Percentiles rank a stretch among this genome's conserved stretches.
Conservation (phyloP, 2,797 vertebrate species). For the Percopsis omiscomaycus region DNA sequence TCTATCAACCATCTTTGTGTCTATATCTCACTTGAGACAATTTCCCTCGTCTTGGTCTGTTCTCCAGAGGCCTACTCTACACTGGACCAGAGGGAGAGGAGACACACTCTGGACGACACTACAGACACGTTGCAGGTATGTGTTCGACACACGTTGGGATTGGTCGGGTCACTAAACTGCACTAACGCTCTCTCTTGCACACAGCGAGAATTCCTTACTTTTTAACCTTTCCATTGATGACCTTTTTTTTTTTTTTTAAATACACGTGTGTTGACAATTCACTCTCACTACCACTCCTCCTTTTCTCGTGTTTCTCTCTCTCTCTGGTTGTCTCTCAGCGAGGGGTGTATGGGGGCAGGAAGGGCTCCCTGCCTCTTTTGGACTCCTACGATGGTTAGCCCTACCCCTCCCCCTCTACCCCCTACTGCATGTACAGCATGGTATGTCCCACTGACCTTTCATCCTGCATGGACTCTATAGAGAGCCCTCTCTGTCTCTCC, state of each 20-base stretch:
- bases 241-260: slow-evolving; percentile 31
- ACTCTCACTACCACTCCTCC: slow-evolving; percentile 71
- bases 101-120: slow-evolving; percentile 89
- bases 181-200: slow-evolving; percentile 60
- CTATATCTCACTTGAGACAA: neutral
- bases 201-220: slow-evolving; percentile 44
- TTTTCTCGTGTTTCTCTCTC: slow-evolving; percentile 42
- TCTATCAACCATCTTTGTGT: too few relatives aligned
- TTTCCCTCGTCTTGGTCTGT: neutral
- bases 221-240: slow-evolving; percentile 23
- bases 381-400: slow-evolving; percentile 85
- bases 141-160: slow-evolving; percentile 15
- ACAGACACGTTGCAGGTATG: slow-evolving; percentile 89
- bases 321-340: slow-evolving; percentile 77
- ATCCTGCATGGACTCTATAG: slow-evolving; percentile 74
- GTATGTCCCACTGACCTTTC: slow-evolving; percentile 78
- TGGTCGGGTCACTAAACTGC: slow-evolving; percentile 12
- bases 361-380: slow-evolving; percentile 81
- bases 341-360: slow-evolving; percentile 81
- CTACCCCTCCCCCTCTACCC: slow-evolving; percentile 64
- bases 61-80: slow-evolving; percentile 83
- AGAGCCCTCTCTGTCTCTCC: slow-evolving; percentile 43
- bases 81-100: slow-evolving; percentile 90
- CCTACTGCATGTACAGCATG: slow-evolving; percentile 84
- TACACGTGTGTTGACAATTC: slow-evolving; percentile 37